phyloP scores from a whole-genome alignment of 2,888 invertebrate species.

The Gisinianus flammeolus region DNA sequence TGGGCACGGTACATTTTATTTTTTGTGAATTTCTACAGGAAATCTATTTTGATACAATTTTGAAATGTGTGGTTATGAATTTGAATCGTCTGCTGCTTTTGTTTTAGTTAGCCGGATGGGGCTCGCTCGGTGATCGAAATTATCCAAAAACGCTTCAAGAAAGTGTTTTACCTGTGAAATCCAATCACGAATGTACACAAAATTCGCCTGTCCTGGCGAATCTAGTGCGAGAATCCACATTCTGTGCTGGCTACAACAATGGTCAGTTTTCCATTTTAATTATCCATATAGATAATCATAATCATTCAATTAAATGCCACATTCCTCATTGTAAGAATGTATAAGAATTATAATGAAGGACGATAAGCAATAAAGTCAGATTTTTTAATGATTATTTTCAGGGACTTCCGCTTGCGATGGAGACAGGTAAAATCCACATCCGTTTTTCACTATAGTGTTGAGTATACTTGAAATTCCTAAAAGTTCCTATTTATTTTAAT shows the following conservation, averaged over 20 bases:
- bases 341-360: background rate
- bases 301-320: background rate
- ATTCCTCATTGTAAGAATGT: background rate
- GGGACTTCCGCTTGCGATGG: slow-evolving; percentile 46
- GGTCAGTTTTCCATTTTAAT: slow-evolving; percentile 9
- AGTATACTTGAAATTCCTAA: too few relatives aligned
- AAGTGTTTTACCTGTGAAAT: slow-evolving; percentile 30
- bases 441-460: too few relatives aligned
- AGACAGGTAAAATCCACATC: slow-evolving; percentile 27
- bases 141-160: slow-evolving; percentile 43
- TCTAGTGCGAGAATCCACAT: slow-evolving; percentile 39
- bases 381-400: slow-evolving; percentile 1
- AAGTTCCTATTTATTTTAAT: too few relatives aligned
- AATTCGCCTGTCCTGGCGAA: slow-evolving; percentile 35
- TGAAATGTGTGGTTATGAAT: background rate
- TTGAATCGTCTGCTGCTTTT: background rate
- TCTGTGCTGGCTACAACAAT: slow-evolving; percentile 45
- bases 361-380: background rate
- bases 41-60: background rate
- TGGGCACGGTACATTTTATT: slow-evolving; percentile 32
- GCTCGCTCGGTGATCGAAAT: slow-evolving; percentile 36
- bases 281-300: background rate
- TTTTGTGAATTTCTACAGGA: background rate
- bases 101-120: slow-evolving; percentile 45
- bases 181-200: slow-evolving; percentile 25